Conservation (phyloP, 2,113 vertebrate species). For the Tetrax tetrax region DNA sequence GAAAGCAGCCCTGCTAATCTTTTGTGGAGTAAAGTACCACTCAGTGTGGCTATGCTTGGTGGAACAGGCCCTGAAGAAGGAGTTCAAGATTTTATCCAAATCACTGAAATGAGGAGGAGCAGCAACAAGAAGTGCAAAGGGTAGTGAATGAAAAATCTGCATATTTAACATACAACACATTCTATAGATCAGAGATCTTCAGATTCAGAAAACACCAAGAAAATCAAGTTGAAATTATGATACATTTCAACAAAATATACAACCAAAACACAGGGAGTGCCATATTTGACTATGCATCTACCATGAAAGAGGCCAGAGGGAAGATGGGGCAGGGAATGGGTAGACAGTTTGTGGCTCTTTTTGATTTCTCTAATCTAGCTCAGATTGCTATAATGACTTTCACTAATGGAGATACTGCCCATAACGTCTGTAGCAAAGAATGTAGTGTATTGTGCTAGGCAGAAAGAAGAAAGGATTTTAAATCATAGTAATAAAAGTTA, state of each 20-base stretch:
- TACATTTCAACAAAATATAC: neutral
- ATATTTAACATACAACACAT: neutral
- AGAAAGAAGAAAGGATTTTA: neutral
- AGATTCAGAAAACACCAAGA: neutral
- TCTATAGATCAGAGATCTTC: neutral
- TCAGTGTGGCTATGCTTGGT: neutral
- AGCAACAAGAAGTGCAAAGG: neutral
- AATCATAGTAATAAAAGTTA: neutral
- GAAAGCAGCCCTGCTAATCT: neutral
- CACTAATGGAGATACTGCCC: neutral
- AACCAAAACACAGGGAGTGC: neutral
- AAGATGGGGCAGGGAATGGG: fast-evolving
- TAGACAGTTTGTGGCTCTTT: neutral
- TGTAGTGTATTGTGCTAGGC: neutral
- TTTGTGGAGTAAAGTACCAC: neutral
- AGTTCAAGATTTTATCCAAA: neutral
- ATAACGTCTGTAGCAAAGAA: neutral
- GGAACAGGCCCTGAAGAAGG: neutral
- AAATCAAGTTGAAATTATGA: neutral
- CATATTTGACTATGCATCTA: neutral
- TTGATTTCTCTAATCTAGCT: neutral
- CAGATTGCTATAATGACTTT: neutral
- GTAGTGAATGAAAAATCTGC: neutral
- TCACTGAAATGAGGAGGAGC: neutral
- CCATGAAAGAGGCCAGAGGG: neutral